Percentiles rank a stretch among this genome's conserved stretches.
These are phyloP conservation scores for Thecocarcelia acutangulata DNA, from an alignment of 2,888 invertebrate genomes.

Conservation along the genomic window DNA sequence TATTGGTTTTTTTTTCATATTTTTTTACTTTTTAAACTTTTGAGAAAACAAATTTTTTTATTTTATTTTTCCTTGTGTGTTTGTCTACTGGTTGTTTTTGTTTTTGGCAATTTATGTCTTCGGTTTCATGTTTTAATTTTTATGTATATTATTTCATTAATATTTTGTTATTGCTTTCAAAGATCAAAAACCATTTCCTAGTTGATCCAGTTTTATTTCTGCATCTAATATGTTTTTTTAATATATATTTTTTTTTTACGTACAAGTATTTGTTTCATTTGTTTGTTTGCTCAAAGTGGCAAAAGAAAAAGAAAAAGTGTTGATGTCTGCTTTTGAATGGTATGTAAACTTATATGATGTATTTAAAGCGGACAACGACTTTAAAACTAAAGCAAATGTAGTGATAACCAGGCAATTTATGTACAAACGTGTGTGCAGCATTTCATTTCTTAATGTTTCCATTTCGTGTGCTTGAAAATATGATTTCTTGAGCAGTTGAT, in stretches of 20 bases:
- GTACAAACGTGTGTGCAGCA: neutral
- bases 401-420: slow-evolving; percentile 44
- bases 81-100: neutral
- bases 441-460: slow-evolving; percentile 26
- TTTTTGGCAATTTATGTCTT: slow-evolving; percentile 35
- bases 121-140: slow-evolving; percentile 37
- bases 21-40: neutral
- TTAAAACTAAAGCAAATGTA: slow-evolving; percentile 38
- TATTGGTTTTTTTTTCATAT: neutral
- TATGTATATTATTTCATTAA: neutral
- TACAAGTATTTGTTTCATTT: too few relatives aligned
- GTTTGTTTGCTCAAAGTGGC: neutral
- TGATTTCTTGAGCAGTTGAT: slow-evolving; percentile 13
- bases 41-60: slow-evolving; percentile 26
- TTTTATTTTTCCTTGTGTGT: slow-evolving; percentile 17
- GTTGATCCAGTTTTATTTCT: slow-evolving; percentile 65
- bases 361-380: slow-evolving; percentile 57
- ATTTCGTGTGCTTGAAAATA: slow-evolving; percentile 34
- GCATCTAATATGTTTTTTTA: slow-evolving; percentile 12
- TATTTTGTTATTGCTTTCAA: slow-evolving; percentile 20
- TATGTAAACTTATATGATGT: slow-evolving; percentile 11
- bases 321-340: slow-evolving; percentile 43
- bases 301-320: slow-evolving; percentile 44
- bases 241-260: neutral
- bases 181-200: slow-evolving; percentile 64